A percentile compares a stretch with the other conserved stretches of the same genome.
Conservation (phyloP, 1,140 invertebrate species). For the Hesperophylax magnus region DNA sequence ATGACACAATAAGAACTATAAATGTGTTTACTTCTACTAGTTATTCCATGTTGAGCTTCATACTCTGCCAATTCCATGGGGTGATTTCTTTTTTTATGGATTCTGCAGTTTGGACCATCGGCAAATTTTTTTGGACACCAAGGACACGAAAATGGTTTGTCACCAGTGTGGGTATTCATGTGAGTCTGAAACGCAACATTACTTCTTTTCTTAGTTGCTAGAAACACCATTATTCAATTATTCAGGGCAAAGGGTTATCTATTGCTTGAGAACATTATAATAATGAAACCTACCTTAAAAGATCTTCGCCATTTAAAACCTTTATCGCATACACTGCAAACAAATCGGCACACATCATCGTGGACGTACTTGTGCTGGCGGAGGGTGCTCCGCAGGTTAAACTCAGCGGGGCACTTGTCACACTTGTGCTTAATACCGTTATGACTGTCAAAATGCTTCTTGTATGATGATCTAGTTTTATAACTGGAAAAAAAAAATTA, state of each 20-base stretch:
- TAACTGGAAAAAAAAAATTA: constrained; percentile 46
- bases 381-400: constrained; percentile 48
- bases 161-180: constrained; percentile 52
- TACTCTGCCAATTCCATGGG: constrained; percentile 50
- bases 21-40: neutral
- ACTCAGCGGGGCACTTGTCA: constrained; percentile 49
- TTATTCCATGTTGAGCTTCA: constrained; percentile 46
- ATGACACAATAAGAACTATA: neutral
- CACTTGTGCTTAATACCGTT: constrained; percentile 48
- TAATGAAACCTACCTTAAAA: constrained; percentile 44
- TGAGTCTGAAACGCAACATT: constrained; percentile 37
- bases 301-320: constrained; percentile 53
- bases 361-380: constrained; percentile 49
- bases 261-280: neutral
- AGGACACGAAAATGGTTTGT: constrained; percentile 46
- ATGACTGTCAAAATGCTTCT: constrained; percentile 51
- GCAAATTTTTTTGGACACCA: constrained; percentile 52
- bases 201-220: neutral
- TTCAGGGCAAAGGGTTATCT: neutral
- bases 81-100: constrained; percentile 53
- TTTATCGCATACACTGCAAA: constrained; percentile 53
- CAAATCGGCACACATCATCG: constrained; percentile 42
- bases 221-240: neutral
- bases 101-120: constrained; percentile 52
- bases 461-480: constrained; percentile 48